Conservation (phyloP, 2,113 vertebrate species). For the Electrona antarctica region DNA sequence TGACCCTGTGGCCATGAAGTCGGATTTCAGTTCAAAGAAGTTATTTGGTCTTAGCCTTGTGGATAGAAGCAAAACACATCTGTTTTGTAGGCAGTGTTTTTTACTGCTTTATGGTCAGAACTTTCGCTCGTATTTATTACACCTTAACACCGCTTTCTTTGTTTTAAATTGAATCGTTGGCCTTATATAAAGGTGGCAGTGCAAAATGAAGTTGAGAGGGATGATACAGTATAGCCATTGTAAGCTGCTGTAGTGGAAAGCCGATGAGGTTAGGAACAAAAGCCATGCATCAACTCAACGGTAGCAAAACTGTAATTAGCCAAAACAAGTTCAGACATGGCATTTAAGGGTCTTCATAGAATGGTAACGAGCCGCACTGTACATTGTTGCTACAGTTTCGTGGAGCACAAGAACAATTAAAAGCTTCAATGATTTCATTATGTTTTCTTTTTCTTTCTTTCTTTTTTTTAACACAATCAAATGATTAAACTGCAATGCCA, state of each 20-base stretch:
- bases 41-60: constrained; percentile 58
- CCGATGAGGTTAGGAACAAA: constrained; percentile 34
- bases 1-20: constrained; percentile 80
- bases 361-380: constrained; percentile 51
- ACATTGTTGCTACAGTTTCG: not conserved
- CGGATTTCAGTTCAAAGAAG: constrained; percentile 68
- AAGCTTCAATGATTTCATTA: not conserved
- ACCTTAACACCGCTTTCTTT: constrained; percentile 30
- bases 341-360: constrained; percentile 32
- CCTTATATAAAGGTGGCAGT: constrained; percentile 49
- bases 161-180: constrained; percentile 23
- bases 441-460: not conserved
- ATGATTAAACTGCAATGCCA: not conserved
- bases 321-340: constrained; percentile 38
- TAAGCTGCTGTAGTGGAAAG: too few relatives aligned
- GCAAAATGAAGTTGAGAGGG: constrained; percentile 12
- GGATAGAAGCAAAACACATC: constrained; percentile 68
- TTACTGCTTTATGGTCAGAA: constrained; percentile 58
- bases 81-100: constrained; percentile 68
- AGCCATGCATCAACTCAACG: not conserved
- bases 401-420: constrained; percentile 21
- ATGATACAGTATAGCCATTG: constrained; percentile 16
- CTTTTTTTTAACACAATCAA: too few relatives aligned
- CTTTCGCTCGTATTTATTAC: constrained; percentile 56
- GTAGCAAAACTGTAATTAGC: constrained; percentile 11